A percentile compares a stretch with the other conserved stretches of the same genome.
These are phyloP conservation scores for Neomorphus geoffroyi DNA, from an alignment of 2,797 vertebrate genomes.

Conservation along the genomic window DNA sequence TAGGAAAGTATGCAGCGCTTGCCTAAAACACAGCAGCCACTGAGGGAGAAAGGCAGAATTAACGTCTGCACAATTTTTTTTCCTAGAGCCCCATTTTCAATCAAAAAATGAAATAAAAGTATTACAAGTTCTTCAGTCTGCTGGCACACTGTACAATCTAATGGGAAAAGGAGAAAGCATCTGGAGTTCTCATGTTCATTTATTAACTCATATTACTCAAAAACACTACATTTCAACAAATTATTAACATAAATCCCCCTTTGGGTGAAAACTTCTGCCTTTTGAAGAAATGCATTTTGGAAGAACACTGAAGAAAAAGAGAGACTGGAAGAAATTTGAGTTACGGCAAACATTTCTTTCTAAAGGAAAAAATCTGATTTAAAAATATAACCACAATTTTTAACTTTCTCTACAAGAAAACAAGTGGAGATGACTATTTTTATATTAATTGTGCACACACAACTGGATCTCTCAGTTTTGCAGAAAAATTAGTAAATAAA, in stretches of 20 bases:
- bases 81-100: constrained; percentile 60
- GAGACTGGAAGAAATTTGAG: background rate
- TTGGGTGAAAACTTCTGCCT: constrained; percentile 12
- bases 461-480: background rate
- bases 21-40: constrained; percentile 45
- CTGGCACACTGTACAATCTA: constrained; percentile 31
- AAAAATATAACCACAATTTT: background rate
- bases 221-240: constrained; percentile 38
- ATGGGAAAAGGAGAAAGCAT: constrained; percentile 20
- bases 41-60: constrained; percentile 61
- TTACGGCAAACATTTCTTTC: background rate
- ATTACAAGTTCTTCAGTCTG: constrained; percentile 55
- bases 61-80: constrained; percentile 57
- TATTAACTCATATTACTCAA: constrained; percentile 56
- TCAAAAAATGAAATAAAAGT: constrained; percentile 62
- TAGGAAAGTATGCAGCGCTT: constrained; percentile 36
- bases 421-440: background rate
- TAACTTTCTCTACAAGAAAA: background rate
- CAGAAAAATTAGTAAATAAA: background rate
- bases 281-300: background rate
- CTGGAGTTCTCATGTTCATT: constrained; percentile 40
- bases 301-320: background rate
- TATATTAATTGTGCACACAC: background rate
- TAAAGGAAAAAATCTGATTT: background rate
- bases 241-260: constrained; percentile 29